Conservation (phyloP, 2,888 invertebrate species). For the Lepidochrysops patricia region DNA sequence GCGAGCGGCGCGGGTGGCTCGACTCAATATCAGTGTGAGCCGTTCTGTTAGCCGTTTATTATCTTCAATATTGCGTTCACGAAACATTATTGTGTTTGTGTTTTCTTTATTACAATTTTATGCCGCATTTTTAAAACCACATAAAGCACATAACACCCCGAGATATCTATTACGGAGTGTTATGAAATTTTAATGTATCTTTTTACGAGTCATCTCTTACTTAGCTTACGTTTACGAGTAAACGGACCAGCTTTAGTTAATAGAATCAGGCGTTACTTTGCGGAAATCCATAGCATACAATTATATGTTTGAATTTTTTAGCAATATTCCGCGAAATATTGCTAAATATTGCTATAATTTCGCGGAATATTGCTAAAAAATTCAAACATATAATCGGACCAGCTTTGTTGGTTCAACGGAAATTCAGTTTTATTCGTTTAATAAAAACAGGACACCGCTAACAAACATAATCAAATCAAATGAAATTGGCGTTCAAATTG, state of each 20-base stretch:
- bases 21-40: conserved; percentile 7
- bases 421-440: neutral
- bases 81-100: conserved; percentile 4
- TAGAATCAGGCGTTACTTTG: too few relatives aligned
- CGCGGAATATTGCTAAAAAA: too few relatives aligned
- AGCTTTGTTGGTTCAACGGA: neutral
- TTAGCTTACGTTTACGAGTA: neutral
- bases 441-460: neutral
- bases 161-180: neutral
- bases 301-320: too few relatives aligned
- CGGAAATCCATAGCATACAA: too few relatives aligned
- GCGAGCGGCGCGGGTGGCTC: neutral
- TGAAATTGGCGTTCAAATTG: neutral
- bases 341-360: too few relatives aligned
- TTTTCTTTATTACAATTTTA: conserved; percentile 8
- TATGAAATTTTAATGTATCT: neutral
- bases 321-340: too few relatives aligned
- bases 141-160: neutral
- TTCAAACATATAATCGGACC: too few relatives aligned
- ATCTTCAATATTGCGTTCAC: conserved; percentile 8
- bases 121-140: conserved; percentile 8
- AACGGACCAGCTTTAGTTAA: too few relatives aligned
- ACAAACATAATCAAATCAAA: neutral
- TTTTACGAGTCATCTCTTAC: neutral
- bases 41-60: conserved; percentile 8